Evolutionary conservation across 2,888 invertebrate genomes (phyloP).

Genomic region (Brachyptera putata): DNA sequence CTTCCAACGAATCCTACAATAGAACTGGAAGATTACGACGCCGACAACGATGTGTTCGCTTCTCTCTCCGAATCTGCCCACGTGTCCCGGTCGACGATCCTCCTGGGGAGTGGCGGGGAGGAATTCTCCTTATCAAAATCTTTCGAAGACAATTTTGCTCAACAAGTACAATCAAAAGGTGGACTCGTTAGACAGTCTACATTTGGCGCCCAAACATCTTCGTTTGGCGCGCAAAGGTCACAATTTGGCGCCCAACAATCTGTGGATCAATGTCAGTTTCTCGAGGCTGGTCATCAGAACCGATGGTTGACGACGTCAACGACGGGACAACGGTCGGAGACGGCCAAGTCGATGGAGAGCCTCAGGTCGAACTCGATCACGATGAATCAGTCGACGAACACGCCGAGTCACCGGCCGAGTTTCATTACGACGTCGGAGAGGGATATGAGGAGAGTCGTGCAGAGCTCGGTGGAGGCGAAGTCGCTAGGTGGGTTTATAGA

Average conservation of each 20-base stretch:
- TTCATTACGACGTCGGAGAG: conserved; percentile 62
- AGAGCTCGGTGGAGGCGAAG: conserved; percentile 49
- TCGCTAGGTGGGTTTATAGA: conserved; percentile 23
- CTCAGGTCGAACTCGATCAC: conserved; percentile 47
- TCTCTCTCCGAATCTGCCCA: background rate
- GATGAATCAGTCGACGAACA: background rate
- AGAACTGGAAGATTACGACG: conserved; percentile 14
- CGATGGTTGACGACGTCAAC: conserved; percentile 27
- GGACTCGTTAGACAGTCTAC: background rate
- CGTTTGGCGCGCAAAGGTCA: too few species aligned
- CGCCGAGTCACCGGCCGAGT: conserved; percentile 51
- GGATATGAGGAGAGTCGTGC: conserved; percentile 54
- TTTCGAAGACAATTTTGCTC: background rate
- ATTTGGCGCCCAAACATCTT: conserved; percentile 3
- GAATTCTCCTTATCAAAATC: background rate
- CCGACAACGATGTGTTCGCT: background rate
- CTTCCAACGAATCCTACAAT: conserved; percentile 7
- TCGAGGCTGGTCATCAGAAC: conserved; percentile 27
- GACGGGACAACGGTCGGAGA: conserved; percentile 19
- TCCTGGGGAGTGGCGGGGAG: background rate
- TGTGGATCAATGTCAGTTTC: background rate
- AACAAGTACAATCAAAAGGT: background rate
- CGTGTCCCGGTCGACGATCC: background rate
- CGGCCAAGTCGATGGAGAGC: conserved; percentile 60
- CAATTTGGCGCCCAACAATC: too few species aligned